Base-by-base conservation (phyloP, 2,113 vertebrate species). In the Zonotrichia leucophrys region DNA sequence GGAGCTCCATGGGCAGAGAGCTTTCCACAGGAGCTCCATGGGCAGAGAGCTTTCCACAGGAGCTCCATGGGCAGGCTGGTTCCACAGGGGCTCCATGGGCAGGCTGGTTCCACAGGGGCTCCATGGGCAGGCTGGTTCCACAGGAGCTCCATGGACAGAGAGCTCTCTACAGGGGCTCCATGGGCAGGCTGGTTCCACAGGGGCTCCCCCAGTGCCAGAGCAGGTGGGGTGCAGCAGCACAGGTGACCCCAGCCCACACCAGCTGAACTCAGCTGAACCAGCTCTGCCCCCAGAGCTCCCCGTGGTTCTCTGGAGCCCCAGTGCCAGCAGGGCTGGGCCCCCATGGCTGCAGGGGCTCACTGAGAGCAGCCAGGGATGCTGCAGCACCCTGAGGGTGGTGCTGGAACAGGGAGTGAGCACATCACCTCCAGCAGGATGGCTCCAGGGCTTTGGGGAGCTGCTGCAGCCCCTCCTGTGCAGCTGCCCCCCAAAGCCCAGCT, bases 401-500 rank as follows among this genome's bases (percentile, higher is more conserved):
- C 50, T 27, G 1, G 76, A 41, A 60, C 1, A 3, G 9, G 11
- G 47, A 28, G 11, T 0, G 4, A 46, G 13, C 3, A 3, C 13
- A 2, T 9, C 37, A 50, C 31, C 44, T 9, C 35, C 62, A 14
- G 5, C 27, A 4, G 50, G 44, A 5, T 20, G 64, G 37, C 0
- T 37, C 28, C 31, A n/a, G 63, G 31, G 33, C 19, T 66, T 3
- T 4, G 58, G 21, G 35, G 39, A 20, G n/a, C 28, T 72, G 67
- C 49, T 89, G 68, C 33, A 9, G 12, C 15, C 19, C 30, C 41
- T 15, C 15, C 18, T 0, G 0, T 16, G 52, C 41, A 42, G 11
- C 28, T 39, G 27, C 6, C 42, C 41, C 60, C n/a, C 76, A 41
- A 15, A 70, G 2, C 35, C 50, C 15, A 56, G 30, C 62, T 68